phyloP scores from a whole-genome alignment of 2,888 invertebrate species.

The Balanococcus diminutus region DNA sequence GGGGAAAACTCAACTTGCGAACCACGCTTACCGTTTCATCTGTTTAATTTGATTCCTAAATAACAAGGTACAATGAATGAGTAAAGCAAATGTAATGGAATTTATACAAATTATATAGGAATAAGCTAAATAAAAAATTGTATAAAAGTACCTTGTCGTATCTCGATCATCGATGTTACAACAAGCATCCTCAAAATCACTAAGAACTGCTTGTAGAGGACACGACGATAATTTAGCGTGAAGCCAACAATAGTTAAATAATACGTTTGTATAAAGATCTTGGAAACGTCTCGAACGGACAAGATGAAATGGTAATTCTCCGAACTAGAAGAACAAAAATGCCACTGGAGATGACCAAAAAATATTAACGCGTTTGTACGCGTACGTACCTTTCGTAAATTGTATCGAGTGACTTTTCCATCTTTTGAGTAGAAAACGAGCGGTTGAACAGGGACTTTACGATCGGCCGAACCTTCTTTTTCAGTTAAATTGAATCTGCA shows the following conservation, averaged over 20 bases:
- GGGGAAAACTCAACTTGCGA: neutral
- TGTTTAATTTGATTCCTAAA: slow-evolving; percentile 48
- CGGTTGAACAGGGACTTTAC: slow-evolving; percentile 95
- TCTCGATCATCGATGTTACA: slow-evolving; percentile 81
- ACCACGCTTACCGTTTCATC: slow-evolving; percentile 43
- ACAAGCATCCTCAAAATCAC: slow-evolving; percentile 94
- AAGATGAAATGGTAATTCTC: slow-evolving; percentile 93
- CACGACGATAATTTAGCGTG: slow-evolving; percentile 95
- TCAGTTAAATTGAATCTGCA: slow-evolving; percentile 78
- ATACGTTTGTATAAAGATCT: slow-evolving; percentile 86
- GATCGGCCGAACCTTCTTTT: slow-evolving; percentile 85
- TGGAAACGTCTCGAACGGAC: slow-evolving; percentile 88
- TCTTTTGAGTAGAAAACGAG: slow-evolving; percentile 89
- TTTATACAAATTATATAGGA: neutral
- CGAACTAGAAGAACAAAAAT: slow-evolving; percentile 79
- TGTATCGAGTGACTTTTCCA: slow-evolving; percentile 86
- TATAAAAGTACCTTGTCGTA: slow-evolving; percentile 70
- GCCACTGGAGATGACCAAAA: too few relatives aligned
- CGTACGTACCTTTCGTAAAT: slow-evolving; percentile 83
- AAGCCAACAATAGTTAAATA: slow-evolving; percentile 97
- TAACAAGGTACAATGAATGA: slow-evolving; percentile 30
- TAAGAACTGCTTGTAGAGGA: slow-evolving; percentile 90
- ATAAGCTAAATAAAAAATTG: neutral
- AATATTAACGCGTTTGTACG: too few relatives aligned
- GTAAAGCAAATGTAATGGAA: neutral